Evolutionary conservation across 2,797 vertebrate genomes (phyloP), one percentile per base, ranked within the genome.

Genomic region (Alcedo atthis): DNA sequence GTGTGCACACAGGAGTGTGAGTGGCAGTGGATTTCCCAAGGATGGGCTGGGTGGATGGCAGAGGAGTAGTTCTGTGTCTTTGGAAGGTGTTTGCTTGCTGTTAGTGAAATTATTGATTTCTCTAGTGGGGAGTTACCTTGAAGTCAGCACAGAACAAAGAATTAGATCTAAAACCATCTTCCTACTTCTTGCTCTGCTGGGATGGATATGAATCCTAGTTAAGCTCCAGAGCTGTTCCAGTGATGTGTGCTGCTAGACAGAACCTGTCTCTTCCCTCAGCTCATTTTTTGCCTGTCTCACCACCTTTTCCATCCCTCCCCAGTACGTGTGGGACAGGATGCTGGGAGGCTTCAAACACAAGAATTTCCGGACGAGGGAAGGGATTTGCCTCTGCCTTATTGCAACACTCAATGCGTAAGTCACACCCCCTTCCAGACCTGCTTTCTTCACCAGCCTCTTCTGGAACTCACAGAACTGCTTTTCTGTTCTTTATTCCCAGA

Each of bases 261-360:
- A 71, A 17, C 25, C 12, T 78, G 3, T 76, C 32, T 83, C 13
- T 91, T 49, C 11, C 8, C 6, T 10, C 0, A 1, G 24, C 19
- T 61, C 3, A 6, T 48, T 57, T 81, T 78, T 79, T 46, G 28
- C 5, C 12, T 63, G 9, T 57, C 42, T 89, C 12, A 86, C 25
- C 11, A 33, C 57, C 6, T 85, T 70, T 57, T 90, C 22, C 90
- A 19, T 97, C 32, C 71, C 71, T 53, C 90, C 96, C 12, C 95
- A 99, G 99, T 99, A 99, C 0, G 97, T 99, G 20, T 99, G 99
- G 99, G 99, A 99, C 96, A 97, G 99, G 82, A 99, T 99, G 98
- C 97, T 99, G n/a, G 98, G 98, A 94, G 99, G 99, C 93, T 99
- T 99, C 97, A 99, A 99, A 97, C 99, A 99, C 95, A 99, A 99